phyloP scores from a whole-genome alignment of 2,797 vertebrate genomes.

The Enteromius radiatus region DNA sequence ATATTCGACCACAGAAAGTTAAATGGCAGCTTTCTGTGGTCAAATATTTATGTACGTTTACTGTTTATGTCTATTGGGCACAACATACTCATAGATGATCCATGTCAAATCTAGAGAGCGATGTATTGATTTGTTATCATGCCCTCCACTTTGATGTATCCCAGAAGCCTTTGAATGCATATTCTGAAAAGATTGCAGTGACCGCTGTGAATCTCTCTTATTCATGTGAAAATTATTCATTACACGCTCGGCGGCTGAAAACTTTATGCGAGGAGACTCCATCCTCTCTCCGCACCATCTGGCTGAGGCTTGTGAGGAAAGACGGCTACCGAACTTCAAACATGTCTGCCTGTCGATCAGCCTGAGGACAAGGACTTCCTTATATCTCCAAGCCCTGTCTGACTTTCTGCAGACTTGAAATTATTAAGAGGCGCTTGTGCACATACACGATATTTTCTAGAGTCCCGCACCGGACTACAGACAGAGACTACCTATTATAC shows the following conservation, averaged over 20 bases:
- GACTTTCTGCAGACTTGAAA: constrained; percentile 22
- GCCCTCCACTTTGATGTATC: constrained; percentile 19
- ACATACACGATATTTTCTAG: constrained; percentile 2
- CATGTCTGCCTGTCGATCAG: constrained; percentile 39
- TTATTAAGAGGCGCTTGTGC: not conserved
- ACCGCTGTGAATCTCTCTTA: constrained; percentile 8
- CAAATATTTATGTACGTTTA: not conserved
- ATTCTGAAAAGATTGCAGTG: constrained; percentile 1
- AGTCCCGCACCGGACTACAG: not conserved
- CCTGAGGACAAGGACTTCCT: constrained; percentile 4
- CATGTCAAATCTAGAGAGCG: constrained; percentile 5
- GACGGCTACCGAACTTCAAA: constrained; percentile 20
- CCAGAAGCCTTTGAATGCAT: constrained; percentile 12
- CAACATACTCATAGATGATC: not conserved
- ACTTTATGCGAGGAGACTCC: constrained; percentile 41
- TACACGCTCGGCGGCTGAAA: constrained; percentile 29
- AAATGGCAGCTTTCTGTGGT: not conserved
- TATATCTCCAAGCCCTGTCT: constrained; percentile 5
- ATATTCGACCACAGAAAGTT: not conserved
- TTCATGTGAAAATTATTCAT: constrained; percentile 44
- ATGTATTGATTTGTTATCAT: not conserved
- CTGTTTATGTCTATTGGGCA: not conserved
- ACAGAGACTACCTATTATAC: not conserved
- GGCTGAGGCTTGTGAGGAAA: constrained; percentile 19
- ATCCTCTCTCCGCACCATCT: constrained; percentile 34